Conservation (phyloP, 2,797 vertebrate species). For the Cirrhinus molitorella region DNA sequence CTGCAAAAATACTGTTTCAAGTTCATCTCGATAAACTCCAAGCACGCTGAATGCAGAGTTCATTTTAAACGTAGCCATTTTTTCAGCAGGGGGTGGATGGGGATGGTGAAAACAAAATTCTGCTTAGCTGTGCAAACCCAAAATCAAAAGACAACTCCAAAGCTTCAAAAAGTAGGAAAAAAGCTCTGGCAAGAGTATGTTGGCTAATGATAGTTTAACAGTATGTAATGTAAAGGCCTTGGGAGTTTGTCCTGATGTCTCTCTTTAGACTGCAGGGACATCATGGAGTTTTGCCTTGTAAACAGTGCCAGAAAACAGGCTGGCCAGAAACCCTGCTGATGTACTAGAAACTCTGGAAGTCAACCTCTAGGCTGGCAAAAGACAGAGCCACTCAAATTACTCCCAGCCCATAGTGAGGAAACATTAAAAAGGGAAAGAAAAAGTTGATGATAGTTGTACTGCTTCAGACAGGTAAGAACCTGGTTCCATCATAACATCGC, state of each 20-base stretch:
- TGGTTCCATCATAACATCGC: not conserved
- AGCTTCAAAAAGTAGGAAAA: not conserved
- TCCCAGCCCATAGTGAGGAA: not conserved
- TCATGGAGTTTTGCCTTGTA: constrained; percentile 22
- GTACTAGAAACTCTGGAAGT: constrained; percentile 18
- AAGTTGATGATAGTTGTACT: constrained; percentile 2
- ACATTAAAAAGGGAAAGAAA: not conserved
- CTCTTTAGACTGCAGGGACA: constrained; percentile 23
- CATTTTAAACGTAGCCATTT: not conserved
- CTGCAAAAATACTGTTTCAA: constrained; percentile 23
- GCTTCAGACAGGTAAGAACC: not conserved
- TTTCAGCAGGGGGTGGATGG: constrained; percentile 8
- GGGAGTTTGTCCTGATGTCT: constrained; percentile 10
- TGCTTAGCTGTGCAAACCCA: constrained; percentile 3
- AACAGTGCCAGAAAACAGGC: constrained; percentile 7
- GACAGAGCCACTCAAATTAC: not conserved
- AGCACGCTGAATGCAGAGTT: constrained; percentile 13
- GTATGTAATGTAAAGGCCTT: not conserved
- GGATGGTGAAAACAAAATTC: not conserved
- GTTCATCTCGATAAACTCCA: not conserved
- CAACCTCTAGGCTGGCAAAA: not conserved
- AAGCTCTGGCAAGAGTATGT: constrained; percentile 1
- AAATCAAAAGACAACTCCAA: constrained; percentile 33
- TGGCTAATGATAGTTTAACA: constrained; percentile 32
- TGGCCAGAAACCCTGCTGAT: constrained; percentile 7